Evolutionary conservation across 2,888 invertebrate genomes (phyloP), one percentile per base, ranked within the genome.

Genomic region (Harpalus rubripes): DNA sequence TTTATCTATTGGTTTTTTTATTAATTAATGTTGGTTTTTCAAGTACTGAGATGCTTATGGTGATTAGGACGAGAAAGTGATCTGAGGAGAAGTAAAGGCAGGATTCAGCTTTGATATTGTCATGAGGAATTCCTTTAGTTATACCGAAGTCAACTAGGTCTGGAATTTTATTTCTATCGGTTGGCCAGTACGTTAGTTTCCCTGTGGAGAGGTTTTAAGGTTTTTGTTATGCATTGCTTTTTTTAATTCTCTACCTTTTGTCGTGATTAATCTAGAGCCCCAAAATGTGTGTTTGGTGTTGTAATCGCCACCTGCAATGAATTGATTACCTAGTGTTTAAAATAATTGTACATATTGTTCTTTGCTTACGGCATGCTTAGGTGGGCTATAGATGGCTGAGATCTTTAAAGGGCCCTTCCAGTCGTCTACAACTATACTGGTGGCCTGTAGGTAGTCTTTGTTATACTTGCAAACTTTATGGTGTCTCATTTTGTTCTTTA

Each of bases 161-260:
- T n/a, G n/a, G n/a, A n/a, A n/a, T n/a, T n/a, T n/a, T n/a, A n/a
- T n/a, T n/a, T n/a, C n/a, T n/a, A n/a, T n/a, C n/a, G n/a, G n/a
- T n/a, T n/a, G n/a, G n/a, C n/a, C n/a, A n/a, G n/a, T n/a, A n/a
- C 3, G 87, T 88, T 26, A 88, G 88, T 86, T 88, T 39, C 0
- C 87, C 86, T 12, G 85, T 84, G 12, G 87, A 87, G 4, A 81
- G 8, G 63, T 16, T 26, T 76, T 81, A 63, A 81, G n/a, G 68
- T 80, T 85, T 44, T 85, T 85, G 52, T 85, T 41, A 63, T 39
- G 18, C 52, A 86, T 56, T 4, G 84, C 58, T 68, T 63, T 26
- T 22, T 22, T 22, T 22, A 22, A 22, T 22, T 22, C 22, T 22
- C 22, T 22, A 22, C 22, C 22, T 22, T 22, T 22, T 2, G 22